A percentile compares a stretch with the other conserved stretches of the same genome.
These are phyloP conservation scores for Gymnothorax reevesii DNA, from an alignment of 2,797 vertebrate genomes.

Conservation along the genomic window DNA sequence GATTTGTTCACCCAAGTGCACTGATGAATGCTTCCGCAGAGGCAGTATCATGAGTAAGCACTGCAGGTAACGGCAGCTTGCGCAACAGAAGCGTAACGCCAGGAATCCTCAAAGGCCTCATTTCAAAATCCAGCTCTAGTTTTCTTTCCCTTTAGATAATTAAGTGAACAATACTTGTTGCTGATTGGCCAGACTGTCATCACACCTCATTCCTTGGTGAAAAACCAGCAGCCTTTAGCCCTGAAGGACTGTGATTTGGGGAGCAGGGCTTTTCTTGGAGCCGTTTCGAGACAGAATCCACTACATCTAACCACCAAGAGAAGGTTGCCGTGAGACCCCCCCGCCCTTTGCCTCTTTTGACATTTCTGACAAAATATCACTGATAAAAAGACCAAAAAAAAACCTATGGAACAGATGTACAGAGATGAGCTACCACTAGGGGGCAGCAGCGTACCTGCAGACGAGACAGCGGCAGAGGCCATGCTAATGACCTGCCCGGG, in stretches of 20 bases:
- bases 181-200: no score
- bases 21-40: background rate
- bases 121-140: no score
- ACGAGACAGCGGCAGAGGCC: conserved; percentile 66
- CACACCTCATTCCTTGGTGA: no score
- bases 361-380: background rate
- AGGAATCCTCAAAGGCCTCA: background rate
- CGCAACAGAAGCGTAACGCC: background rate
- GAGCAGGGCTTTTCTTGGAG: no score
- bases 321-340: no score
- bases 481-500: conserved; percentile 84
- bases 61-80: background rate
- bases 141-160: no score
- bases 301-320: no score
- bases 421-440: conserved; percentile 2
- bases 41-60: background rate
- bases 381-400: background rate
- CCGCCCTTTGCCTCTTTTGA: background rate
- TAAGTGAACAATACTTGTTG: no score
- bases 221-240: no score
- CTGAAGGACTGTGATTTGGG: no score
- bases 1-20: background rate
- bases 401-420: background rate
- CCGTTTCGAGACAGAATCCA: background rate
- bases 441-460: conserved; percentile 61